These are phyloP conservation scores for Cariama cristata DNA, from an alignment of 2,113 vertebrate genomes.

Conservation along the genomic window DNA sequence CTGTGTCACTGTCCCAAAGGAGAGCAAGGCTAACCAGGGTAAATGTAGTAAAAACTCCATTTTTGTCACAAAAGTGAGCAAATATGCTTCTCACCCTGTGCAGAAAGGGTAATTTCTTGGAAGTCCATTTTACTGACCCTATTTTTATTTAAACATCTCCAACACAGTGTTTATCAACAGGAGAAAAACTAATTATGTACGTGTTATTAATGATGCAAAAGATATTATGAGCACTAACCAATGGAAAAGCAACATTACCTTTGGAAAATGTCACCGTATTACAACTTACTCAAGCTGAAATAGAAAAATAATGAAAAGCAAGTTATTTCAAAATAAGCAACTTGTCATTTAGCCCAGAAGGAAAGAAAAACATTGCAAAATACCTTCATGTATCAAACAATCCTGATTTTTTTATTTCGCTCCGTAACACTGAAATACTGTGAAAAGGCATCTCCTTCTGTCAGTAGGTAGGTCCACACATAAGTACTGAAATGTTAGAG, in stretches of 20 bases:
- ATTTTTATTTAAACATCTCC: neutral
- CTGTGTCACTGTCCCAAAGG: neutral
- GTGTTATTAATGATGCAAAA: neutral
- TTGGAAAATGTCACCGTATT: neutral
- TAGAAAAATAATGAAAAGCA: neutral
- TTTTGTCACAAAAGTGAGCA: constrained; percentile 9
- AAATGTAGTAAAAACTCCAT: neutral
- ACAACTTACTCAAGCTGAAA: neutral
- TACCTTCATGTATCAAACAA: neutral
- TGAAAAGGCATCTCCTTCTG: neutral
- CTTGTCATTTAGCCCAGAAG: neutral
- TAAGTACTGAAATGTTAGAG: neutral
- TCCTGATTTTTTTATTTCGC: neutral
- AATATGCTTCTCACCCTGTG: neutral
- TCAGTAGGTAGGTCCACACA: neutral
- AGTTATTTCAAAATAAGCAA: neutral
- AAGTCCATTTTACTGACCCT: neutral
- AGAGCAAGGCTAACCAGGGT: neutral
- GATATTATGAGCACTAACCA: neutral
- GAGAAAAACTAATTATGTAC: neutral
- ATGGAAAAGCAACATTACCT: neutral
- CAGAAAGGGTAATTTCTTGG: neutral
- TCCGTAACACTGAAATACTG: neutral
- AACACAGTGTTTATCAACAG: neutral
- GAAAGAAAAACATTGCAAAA: neutral